These are phyloP conservation scores for Ectobius pallidus DNA, from an alignment of 2,888 invertebrate species.

Conservation along the genomic window DNA sequence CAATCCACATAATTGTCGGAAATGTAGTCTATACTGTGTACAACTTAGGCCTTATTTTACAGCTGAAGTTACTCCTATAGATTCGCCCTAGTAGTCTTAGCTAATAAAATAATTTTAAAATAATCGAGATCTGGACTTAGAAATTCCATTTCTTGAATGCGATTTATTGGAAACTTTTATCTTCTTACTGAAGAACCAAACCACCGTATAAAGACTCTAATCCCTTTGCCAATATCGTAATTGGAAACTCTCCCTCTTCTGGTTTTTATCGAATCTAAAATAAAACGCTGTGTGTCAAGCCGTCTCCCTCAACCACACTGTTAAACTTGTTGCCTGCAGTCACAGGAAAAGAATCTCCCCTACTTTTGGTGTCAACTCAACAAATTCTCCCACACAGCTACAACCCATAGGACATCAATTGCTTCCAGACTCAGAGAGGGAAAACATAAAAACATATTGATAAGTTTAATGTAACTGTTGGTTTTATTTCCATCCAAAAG, in stretches of 20 bases:
- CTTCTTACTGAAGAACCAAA: no score
- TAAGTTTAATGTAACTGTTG: background rate
- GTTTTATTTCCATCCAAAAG: no score
- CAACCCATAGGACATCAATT: conserved; percentile 36
- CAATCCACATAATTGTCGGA: no score
- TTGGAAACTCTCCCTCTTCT: conserved; percentile 21
- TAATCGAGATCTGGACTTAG: no score
- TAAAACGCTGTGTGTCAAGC: conserved; percentile 28
- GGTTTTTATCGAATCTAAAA: conserved; percentile 15
- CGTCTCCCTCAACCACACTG: conserved; percentile 19
- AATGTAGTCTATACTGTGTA: no score
- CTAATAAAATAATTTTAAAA: no score
- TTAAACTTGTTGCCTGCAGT: conserved; percentile 40
- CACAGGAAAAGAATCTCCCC: conserved; percentile 31
- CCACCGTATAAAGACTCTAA: no score
- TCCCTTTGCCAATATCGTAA: conserved; percentile 51
- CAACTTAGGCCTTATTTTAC: no score
- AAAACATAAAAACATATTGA: conserved; percentile 11
- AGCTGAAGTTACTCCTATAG: no score
- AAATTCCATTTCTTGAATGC: no score
- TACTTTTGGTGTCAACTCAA: conserved; percentile 39
- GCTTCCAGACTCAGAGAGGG: conserved; percentile 13
- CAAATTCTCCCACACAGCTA: conserved; percentile 18
- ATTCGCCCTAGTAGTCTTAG: no score
- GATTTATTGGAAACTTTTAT: no score